phyloP scores from a whole-genome alignment of 2,797 vertebrate species.

The Amphiprion clarkii region DNA sequence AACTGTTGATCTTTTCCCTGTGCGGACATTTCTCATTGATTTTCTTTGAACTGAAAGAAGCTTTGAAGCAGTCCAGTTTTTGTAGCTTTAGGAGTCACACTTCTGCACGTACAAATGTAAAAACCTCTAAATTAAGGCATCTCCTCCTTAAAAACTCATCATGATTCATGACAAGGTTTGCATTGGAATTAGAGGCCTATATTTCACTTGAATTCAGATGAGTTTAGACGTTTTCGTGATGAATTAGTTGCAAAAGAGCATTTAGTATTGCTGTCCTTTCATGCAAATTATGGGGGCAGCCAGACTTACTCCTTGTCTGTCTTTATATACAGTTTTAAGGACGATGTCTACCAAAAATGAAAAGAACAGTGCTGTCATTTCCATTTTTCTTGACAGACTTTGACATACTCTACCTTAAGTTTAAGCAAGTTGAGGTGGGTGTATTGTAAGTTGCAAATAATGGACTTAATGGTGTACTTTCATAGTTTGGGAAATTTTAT shows the following conservation, averaged over 20 bases:
- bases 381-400: background rate
- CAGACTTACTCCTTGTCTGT: background rate
- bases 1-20: background rate
- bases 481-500: no score
- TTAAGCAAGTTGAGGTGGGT: background rate
- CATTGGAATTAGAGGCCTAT: background rate
- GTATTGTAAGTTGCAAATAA: background rate
- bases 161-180: background rate
- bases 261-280: background rate
- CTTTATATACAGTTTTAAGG: background rate
- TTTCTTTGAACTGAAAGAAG: no score
- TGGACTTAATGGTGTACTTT: no score
- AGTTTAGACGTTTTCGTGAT: background rate
- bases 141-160: background rate
- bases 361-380: background rate
- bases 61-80: background rate
- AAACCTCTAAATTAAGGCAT: background rate
- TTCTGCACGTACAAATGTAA: background rate
- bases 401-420: background rate
- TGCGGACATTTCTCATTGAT: slow-evolving; percentile 2
- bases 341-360: background rate
- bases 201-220: background rate
- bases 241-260: slow-evolving; percentile 5
- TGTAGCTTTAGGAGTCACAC: background rate
- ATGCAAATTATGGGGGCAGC: background rate